These are phyloP conservation scores for Aquatica leii DNA, from an alignment of 2,888 invertebrate species.

Conservation along the genomic window DNA sequence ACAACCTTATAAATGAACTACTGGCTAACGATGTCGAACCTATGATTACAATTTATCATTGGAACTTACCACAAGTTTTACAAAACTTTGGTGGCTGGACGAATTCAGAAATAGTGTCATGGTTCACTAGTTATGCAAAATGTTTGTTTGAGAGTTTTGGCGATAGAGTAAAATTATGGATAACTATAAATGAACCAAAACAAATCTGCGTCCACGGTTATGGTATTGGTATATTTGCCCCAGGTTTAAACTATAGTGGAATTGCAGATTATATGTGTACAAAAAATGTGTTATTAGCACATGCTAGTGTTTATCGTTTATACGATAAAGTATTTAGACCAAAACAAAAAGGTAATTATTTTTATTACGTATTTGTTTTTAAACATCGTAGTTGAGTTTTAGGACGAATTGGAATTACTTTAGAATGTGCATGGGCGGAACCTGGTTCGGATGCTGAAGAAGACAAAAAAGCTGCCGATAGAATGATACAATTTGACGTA, in stretches of 20 bases:
- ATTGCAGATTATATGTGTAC: conserved; percentile 67
- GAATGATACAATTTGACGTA: conserved; percentile 65
- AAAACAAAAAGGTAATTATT: conserved; percentile 26
- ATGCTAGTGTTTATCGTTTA: conserved; percentile 59
- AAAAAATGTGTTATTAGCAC: conserved; percentile 61
- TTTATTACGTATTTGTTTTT: background rate
- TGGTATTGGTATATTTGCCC: conserved; percentile 57
- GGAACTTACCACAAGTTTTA: conserved; percentile 50
- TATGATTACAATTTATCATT: conserved; percentile 56
- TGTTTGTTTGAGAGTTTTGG: conserved; percentile 52
- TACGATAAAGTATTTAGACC: conserved; percentile 43
- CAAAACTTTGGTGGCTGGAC: conserved; percentile 70
- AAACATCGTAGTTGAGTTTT: conserved; percentile 39
- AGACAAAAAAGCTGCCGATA: conserved; percentile 69
- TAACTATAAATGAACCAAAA: conserved; percentile 63
- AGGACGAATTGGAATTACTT: conserved; percentile 69
- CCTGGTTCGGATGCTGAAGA: conserved; percentile 63
- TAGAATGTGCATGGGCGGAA: conserved; percentile 70
- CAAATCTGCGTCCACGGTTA: conserved; percentile 48
- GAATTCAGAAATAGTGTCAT: conserved; percentile 65
- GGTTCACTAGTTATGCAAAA: conserved; percentile 64
- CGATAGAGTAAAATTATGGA: conserved; percentile 58
- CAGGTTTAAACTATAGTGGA: conserved; percentile 60
- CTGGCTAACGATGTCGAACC: conserved; percentile 65
- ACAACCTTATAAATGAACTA: conserved; percentile 74